These are phyloP conservation scores for Chalcosyrphus nemorum DNA, from an alignment of 2,888 invertebrate genomes.

Conservation along the genomic window DNA sequence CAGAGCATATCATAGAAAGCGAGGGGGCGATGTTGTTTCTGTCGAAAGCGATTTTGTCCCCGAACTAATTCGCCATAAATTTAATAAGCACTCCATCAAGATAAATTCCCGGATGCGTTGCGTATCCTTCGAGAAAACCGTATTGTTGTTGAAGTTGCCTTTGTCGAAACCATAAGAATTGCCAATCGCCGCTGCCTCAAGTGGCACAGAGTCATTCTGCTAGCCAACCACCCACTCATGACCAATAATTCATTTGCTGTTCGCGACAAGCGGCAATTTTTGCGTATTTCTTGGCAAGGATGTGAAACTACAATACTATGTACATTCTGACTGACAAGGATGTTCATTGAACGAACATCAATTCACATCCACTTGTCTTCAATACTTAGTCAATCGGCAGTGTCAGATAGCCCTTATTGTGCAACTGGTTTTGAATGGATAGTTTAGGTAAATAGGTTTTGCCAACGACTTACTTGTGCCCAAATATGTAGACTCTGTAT, in stretches of 20 bases:
- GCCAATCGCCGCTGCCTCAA: slow-evolving; percentile 14
- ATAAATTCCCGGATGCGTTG: slow-evolving; percentile 73
- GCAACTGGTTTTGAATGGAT: too few relatives aligned
- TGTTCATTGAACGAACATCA: too few relatives aligned
- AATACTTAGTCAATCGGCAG: too few relatives aligned
- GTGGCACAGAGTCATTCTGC: slow-evolving; percentile 4
- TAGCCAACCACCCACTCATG: slow-evolving; percentile 28
- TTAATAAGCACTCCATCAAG: slow-evolving; percentile 78
- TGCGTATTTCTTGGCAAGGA: background rate
- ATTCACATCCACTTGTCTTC: too few relatives aligned
- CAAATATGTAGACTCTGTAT: too few relatives aligned
- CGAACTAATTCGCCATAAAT: slow-evolving; percentile 77
- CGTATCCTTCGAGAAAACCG: slow-evolving; percentile 54
- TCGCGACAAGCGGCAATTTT: slow-evolving; percentile 20
- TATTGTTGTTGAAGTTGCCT: slow-evolving; percentile 41
- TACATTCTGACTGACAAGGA: too few relatives aligned
- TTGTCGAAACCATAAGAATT: slow-evolving; percentile 6
- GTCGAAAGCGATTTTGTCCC: slow-evolving; percentile 52
- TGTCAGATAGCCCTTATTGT: too few relatives aligned
- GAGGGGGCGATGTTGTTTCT: slow-evolving; percentile 23
- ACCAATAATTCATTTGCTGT: slow-evolving; percentile 35
- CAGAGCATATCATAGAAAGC: slow-evolving; percentile 5
- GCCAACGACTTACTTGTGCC: too few relatives aligned
- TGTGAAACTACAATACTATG: too few relatives aligned
- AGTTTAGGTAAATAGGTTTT: too few relatives aligned